phyloP scores from a whole-genome alignment of 2,888 invertebrate species.

The Aplocera efformata region DNA sequence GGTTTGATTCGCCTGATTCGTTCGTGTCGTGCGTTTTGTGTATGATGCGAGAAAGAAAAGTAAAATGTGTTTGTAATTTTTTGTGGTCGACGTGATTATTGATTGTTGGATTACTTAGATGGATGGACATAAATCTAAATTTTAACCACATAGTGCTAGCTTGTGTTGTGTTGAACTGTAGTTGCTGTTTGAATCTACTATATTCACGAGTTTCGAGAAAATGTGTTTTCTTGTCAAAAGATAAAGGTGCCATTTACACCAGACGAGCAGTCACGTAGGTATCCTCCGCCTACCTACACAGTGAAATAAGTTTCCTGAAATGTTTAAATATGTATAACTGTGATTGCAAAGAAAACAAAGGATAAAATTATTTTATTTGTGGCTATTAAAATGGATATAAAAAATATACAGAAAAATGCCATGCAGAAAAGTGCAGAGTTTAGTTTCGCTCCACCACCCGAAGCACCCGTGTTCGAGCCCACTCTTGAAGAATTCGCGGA shows the following conservation, averaged over 20 bases:
- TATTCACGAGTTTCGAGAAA: no score
- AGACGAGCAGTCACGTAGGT: constrained; percentile 76
- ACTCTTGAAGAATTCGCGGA: constrained; percentile 87
- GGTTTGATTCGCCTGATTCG: no score
- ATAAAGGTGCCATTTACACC: constrained; percentile 74
- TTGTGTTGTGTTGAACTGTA: no score
- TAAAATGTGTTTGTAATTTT: background rate
- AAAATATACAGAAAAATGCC: constrained; percentile 76
- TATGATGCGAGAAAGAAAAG: no score
- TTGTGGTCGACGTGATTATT: background rate
- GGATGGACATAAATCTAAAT: no score
- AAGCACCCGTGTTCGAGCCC: constrained; percentile 86
- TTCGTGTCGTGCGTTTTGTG: no score
- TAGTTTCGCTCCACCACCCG: constrained; percentile 77
- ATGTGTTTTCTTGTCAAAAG: constrained; percentile 8
- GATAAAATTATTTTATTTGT: no score
- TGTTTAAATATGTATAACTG: constrained; percentile 2
- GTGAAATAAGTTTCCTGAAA: constrained; percentile 11
- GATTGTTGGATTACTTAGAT: background rate
- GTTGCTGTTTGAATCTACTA: no score
- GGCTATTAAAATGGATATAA: constrained; percentile 60
- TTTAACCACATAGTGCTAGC: no score
- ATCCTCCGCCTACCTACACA: constrained; percentile 1
- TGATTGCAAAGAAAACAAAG: no score
- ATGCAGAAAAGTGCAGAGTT: constrained; percentile 76